Base-by-base conservation (phyloP, 2,113 vertebrate genomes). In the Tetraodon nigroviridis region DNA sequence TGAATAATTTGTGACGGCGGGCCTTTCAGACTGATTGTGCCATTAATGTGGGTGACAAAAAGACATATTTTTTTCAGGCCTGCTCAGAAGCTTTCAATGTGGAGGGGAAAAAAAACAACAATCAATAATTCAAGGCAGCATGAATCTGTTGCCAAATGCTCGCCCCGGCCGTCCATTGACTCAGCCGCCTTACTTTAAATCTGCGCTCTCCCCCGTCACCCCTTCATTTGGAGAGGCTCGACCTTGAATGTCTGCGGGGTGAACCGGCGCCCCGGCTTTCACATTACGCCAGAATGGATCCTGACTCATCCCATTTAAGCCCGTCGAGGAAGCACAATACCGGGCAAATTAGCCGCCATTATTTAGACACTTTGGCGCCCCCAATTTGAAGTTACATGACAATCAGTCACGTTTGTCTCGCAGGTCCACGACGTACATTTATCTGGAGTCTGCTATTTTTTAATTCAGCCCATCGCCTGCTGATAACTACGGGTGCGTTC, bases 221-320 rank as follows among this genome's bases (percentile, higher is more conserved):
- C 63, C 73, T 70, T 77, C 77, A 65, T 74, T 76, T 56, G 64
- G 61, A 80, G 67, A 17, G 24, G 67, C 74, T 62, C 60, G 71
- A 87, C 81, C 85, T 83, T 78, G 79, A 64, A 62, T 64, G 78
- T 81, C 73, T 80, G 57, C 22, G 61, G 71, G 61, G 79, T 83
- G 84, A 84, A 83, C 84, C 73, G 6, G 56, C 24, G 81, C 55
- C 79, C 73, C 68, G 4, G 79, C 85, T 71, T 78, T 83, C 85
- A 78, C 81, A 82, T 81, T 76, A 82, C 75, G 73, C 64, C 81
- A 82, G 55, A 76, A 81, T 65, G 67, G 80, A 81, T 73, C 80
- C 80, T 83, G 82, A 86, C 82, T 87, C 84, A 86, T 86, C 80
- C 80, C 71, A 77, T 87, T 86, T 75, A 77, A 73, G 56, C 32